Evolutionary conservation across 2,888 invertebrate species (phyloP).

Genomic region (Clistopyga incitator): DNA sequence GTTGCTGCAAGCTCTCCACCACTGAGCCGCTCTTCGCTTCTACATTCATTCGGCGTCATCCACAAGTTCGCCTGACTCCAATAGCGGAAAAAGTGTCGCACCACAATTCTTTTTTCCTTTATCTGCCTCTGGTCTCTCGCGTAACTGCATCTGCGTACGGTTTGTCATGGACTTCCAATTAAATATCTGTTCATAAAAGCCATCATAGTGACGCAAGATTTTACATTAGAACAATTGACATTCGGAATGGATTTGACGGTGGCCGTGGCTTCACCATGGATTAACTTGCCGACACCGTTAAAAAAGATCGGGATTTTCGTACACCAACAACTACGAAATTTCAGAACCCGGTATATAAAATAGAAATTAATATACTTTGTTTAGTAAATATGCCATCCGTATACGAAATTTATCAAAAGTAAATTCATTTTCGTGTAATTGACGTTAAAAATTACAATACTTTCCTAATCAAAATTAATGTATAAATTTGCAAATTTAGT

Average conservation of each 20-base stretch:
- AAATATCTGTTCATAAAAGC: background rate
- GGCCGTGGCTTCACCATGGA: too few relatives aligned
- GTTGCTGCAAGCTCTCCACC: conserved; percentile 18
- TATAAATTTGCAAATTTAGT: too few relatives aligned
- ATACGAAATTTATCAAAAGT: too few relatives aligned
- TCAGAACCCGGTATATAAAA: too few relatives aligned
- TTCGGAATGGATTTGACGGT: background rate
- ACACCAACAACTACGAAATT: too few relatives aligned
- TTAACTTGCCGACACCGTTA: too few relatives aligned
- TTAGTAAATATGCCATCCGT: too few relatives aligned
- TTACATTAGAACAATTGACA: background rate
- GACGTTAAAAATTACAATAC: too few relatives aligned
- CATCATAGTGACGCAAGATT: background rate
- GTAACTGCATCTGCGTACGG: background rate
- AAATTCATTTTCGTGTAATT: too few relatives aligned
- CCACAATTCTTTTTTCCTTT: background rate
- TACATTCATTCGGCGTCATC: conserved; percentile 4
- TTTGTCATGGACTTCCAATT: background rate
- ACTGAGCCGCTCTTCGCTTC: background rate
- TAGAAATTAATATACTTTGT: too few relatives aligned
- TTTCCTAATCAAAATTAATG: too few relatives aligned
- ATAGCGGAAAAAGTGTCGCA: background rate
- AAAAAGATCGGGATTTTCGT: too few relatives aligned
- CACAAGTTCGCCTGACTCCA: conserved; percentile 5
- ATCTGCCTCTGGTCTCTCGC: background rate